Percentiles rank a stretch among this genome's conserved stretches.
phyloP scores from a whole-genome alignment of 2,888 invertebrate species.

The Chalcis sispes region DNA sequence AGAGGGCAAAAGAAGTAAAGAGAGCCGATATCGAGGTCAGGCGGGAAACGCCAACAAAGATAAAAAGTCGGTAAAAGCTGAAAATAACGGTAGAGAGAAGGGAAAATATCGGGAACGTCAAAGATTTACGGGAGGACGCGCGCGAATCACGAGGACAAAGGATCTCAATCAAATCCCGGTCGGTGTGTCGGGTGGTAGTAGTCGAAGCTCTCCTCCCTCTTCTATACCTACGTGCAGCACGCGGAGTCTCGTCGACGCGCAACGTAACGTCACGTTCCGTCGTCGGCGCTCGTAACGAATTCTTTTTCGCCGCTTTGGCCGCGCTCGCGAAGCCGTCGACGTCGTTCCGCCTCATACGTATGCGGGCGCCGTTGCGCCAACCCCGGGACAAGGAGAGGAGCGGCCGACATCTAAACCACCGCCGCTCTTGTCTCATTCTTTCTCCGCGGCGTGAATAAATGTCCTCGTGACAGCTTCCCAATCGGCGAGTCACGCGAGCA shows the following conservation, averaged over 20 bases:
- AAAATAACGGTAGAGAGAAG: conserved; percentile 6
- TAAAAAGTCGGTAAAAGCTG: background rate
- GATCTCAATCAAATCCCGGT: conserved; percentile 54
- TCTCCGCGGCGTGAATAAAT: no score
- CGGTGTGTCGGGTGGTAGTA: conserved; percentile 5
- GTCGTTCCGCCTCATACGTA: conserved; percentile 36
- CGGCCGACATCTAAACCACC: background rate
- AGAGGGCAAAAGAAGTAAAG: background rate
- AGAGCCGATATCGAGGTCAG: conserved; percentile 52
- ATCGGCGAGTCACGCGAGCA: no score
- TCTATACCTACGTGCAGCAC: background rate
- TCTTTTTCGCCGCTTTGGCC: no score
- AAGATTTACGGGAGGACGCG: conserved; percentile 37
- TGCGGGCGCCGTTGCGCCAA: background rate
- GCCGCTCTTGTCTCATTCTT: no score
- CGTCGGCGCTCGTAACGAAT: background rate
- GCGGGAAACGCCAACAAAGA: background rate
- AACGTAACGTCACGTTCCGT: conserved; percentile 40
- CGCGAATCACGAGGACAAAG: conserved; percentile 52
- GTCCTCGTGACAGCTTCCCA: no score
- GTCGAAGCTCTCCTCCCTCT: no score
- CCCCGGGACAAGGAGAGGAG: background rate
- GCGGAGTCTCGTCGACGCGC: conserved; percentile 2
- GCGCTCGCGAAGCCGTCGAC: no score
- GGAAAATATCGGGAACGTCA: conserved; percentile 46